Percentiles rank a stretch among this genome's conserved stretches.
Conservation (phyloP, 1,140 invertebrate genomes). For the Drosophila pandora region DNA sequence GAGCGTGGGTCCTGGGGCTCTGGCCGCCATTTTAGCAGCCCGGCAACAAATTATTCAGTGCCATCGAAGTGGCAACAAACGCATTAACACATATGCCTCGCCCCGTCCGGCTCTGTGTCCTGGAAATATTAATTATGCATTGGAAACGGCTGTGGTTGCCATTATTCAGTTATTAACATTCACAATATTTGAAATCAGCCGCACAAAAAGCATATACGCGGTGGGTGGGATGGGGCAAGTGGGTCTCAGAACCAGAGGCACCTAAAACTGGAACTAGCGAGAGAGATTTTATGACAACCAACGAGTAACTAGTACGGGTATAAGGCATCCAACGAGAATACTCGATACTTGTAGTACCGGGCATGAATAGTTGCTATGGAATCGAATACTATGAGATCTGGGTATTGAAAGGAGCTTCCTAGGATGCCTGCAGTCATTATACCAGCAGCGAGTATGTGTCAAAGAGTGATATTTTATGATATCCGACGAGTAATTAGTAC, state of each 20-base stretch:
- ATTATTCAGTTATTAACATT: constrained; percentile 36
- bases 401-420: too few species aligned
- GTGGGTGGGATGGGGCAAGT: constrained; percentile 4
- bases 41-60: constrained; percentile 17
- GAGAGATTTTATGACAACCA: too few species aligned
- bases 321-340: too few species aligned
- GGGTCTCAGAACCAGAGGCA: constrained; percentile 1
- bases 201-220: background rate
- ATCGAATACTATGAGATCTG: too few species aligned
- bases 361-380: too few species aligned
- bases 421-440: too few species aligned
- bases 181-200: background rate
- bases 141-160: constrained; percentile 13
- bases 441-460: too few species aligned
- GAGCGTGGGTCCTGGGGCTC: background rate
- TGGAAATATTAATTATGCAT: constrained; percentile 36
- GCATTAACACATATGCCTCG: constrained; percentile 18
- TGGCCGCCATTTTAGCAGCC: background rate
- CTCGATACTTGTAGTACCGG: too few species aligned
- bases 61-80: constrained; percentile 19
- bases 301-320: too few species aligned
- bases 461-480: too few species aligned
- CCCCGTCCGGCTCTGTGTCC: background rate
- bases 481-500: too few species aligned
- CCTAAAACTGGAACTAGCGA: too few species aligned